A percentile compares a stretch with the other conserved stretches of the same genome.
Conservation (phyloP, 2,797 vertebrate genomes). For the Tauraco hartlaubi region DNA sequence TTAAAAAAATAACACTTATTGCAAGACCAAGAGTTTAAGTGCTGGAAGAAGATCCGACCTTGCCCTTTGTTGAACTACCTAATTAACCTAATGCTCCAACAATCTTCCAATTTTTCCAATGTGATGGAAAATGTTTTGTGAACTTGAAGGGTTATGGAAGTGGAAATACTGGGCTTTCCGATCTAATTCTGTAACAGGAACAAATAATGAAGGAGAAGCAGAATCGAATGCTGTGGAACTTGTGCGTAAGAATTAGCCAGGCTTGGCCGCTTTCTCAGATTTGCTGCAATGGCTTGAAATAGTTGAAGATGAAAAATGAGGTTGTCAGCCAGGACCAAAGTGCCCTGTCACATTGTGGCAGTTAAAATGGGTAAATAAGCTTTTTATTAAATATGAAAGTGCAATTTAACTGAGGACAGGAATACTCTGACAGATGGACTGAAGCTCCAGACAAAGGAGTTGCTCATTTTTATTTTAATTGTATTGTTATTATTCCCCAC, state of each 20-base stretch:
- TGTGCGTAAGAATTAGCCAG: rapidly evolving
- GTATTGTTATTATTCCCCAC: background rate
- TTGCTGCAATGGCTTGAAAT: background rate
- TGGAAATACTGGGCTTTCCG: background rate
- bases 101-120: background rate
- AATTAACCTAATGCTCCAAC: background rate
- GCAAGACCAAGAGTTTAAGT: background rate
- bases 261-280: background rate
- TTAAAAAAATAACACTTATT: background rate
- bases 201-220: background rate
- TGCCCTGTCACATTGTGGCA: background rate
- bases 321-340: background rate
- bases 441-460: background rate
- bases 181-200: background rate
- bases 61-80: background rate
- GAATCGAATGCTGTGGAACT: background rate
- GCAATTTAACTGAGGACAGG: background rate
- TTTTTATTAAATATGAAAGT: background rate
- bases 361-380: background rate
- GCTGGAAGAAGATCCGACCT: background rate
- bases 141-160: background rate
- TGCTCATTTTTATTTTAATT: background rate
- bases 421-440: background rate
- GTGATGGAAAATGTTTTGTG: background rate
- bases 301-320: background rate